phyloP scores from a whole-genome alignment of 2,888 invertebrate genomes.

The Empis stercorea region DNA sequence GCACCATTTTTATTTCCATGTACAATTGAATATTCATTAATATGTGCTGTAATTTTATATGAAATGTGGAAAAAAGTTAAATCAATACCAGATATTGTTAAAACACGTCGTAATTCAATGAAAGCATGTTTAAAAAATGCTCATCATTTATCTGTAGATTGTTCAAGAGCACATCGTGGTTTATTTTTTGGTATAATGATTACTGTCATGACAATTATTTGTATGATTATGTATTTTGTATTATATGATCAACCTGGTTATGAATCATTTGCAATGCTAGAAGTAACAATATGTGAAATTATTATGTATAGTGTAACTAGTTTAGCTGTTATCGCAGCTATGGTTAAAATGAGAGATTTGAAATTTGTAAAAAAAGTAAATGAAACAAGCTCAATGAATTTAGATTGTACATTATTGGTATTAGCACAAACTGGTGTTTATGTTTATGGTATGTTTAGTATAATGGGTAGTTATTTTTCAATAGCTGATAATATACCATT shows the following conservation, averaged over 20 bases:
- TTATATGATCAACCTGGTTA: constrained; percentile 52
- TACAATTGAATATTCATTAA: constrained; percentile 79
- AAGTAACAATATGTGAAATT: constrained; percentile 66
- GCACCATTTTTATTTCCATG: constrained; percentile 80
- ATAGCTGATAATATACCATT: constrained; percentile 33
- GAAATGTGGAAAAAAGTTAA: constrained; percentile 84
- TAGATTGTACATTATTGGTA: constrained; percentile 71
- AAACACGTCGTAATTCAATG: constrained; percentile 30
- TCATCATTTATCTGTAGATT: constrained; percentile 67
- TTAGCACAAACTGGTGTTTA: constrained; percentile 82
- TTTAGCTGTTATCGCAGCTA: constrained; percentile 38
- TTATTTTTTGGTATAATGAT: constrained; percentile 61
- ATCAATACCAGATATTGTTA: constrained; percentile 42
- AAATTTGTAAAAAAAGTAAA: constrained; percentile 38
- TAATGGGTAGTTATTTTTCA: constrained; percentile 46
- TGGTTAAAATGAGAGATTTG: constrained; percentile 51
- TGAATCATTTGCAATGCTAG: constrained; percentile 51
- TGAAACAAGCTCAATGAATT: constrained; percentile 37
- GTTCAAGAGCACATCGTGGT: constrained; percentile 69
- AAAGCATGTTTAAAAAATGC: constrained; percentile 34
- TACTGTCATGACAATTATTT: constrained; percentile 71
- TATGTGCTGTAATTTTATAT: constrained; percentile 77
- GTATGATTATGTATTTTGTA: constrained; percentile 82
- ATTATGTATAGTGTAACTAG: constrained; percentile 41
- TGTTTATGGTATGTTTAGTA: constrained; percentile 75